A percentile compares a stretch with the other conserved stretches of the same genome.
phyloP scores from a whole-genome alignment of 2,888 invertebrate species.

The Lathronympha strigana region DNA sequence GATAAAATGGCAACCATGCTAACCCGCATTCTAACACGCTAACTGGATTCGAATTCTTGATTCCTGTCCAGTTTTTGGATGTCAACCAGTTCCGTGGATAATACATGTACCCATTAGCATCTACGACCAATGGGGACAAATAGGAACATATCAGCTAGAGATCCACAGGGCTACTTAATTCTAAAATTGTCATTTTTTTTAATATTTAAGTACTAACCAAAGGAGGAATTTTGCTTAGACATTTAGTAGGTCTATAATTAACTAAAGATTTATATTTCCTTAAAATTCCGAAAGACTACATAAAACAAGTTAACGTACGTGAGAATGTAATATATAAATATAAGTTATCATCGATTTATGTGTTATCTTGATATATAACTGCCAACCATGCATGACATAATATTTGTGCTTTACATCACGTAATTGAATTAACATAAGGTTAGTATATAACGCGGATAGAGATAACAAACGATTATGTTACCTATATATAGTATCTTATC shows the following conservation, averaged over 20 bases:
- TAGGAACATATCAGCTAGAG: no score
- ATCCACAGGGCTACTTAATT: no score
- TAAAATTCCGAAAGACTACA: background rate
- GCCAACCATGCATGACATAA: constrained; percentile 32
- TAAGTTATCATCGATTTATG: constrained; percentile 28
- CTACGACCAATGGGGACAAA: no score
- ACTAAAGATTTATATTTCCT: background rate
- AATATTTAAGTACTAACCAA: background rate
- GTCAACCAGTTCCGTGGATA: no score
- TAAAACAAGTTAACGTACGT: constrained; percentile 16
- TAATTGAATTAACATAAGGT: constrained; percentile 30
- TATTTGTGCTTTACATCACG: constrained; percentile 30
- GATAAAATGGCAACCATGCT: no score
- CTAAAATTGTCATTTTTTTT: no score
- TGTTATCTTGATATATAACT: constrained; percentile 30
- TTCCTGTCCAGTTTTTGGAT: no score
- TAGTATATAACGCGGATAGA: constrained; percentile 21
- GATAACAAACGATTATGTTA: constrained; percentile 17
- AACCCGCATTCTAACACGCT: no score
- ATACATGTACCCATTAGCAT: no score
- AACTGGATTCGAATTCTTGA: no score
- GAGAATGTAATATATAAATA: constrained; percentile 8
- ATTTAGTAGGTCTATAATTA: no score
- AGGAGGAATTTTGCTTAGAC: no score
- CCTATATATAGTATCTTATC: constrained; percentile 17